Percentiles rank a stretch among this genome's conserved stretches.
Evolutionary conservation across 2,113 vertebrate species (phyloP).

Genomic region (Pedetes capensis): DNA sequence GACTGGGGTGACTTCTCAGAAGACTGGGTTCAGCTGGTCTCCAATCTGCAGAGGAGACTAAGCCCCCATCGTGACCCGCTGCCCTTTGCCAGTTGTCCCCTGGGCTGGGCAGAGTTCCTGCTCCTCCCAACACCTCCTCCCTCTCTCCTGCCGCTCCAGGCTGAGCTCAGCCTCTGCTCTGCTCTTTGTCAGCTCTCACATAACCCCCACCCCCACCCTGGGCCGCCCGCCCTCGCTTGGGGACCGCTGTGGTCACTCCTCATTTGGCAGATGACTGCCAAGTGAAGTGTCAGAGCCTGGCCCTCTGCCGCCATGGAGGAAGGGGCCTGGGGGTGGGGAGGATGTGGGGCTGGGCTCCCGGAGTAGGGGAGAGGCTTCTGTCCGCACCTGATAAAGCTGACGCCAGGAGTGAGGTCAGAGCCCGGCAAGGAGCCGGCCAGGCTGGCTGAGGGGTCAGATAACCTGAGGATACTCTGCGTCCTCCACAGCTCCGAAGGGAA

Average conservation of each 20-base stretch:
- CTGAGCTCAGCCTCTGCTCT: background rate
- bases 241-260: background rate
- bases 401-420: constrained; percentile 71
- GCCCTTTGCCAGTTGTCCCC: background rate
- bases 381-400: constrained; percentile 75
- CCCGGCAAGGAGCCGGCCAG: constrained; percentile 12
- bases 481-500: background rate
- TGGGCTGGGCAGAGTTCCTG: background rate
- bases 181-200: constrained; percentile 10
- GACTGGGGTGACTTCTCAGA: background rate
- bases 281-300: background rate
- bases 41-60: background rate
- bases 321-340: background rate
- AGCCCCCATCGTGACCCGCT: background rate
- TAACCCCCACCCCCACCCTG: background rate
- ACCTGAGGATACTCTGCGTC: background rate
- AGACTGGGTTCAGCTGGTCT: background rate
- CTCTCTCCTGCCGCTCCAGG: background rate
- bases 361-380: background rate
- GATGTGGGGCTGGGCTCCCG: background rate
- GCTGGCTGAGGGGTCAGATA: constrained; percentile 13
- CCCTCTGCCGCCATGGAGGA: background rate
- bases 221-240: background rate
- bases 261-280: constrained; percentile 2
- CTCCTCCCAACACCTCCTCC: background rate